Percentiles rank a stretch among this genome's conserved stretches.
These are phyloP conservation scores for Dryocosmus kuriphilus DNA, from an alignment of 2,888 invertebrate species.

Conservation along the genomic window DNA sequence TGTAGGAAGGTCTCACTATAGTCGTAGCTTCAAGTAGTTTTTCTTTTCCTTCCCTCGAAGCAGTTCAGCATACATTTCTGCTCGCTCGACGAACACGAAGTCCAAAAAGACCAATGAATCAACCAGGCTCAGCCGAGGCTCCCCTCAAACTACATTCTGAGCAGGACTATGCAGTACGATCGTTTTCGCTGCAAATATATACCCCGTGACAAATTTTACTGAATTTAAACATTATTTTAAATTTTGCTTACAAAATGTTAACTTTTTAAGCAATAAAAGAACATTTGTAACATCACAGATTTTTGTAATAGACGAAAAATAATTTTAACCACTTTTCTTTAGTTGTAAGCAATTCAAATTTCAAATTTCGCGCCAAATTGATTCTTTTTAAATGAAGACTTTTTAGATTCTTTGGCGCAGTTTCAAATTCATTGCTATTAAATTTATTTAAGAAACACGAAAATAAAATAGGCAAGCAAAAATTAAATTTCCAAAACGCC, in stretches of 20 bases:
- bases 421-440: no score
- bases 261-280: no score
- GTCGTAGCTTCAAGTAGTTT: slow-evolving; percentile 23
- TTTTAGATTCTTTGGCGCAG: no score
- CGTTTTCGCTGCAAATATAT: slow-evolving; percentile 21
- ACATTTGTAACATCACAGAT: no score
- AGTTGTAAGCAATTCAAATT: no score
- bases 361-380: no score
- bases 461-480: no score
- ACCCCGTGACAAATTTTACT: slow-evolving; percentile 3
- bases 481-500: no score
- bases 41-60: not conserved
- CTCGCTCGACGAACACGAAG: slow-evolving; percentile 6
- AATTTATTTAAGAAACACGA: no score
- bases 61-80: not conserved
- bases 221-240: not conserved
- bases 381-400: no score
- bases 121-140: slow-evolving; percentile 25
- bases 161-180: slow-evolving; percentile 22
- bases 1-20: not conserved
- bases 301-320: no score
- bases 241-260: not conserved
- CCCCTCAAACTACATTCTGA: slow-evolving; percentile 36
- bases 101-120: slow-evolving; percentile 36
- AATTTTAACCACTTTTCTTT: no score